These are phyloP conservation scores for Nothobranchius kuhntae DNA, from an alignment of 2,113 vertebrate genomes.

Conservation along the genomic window DNA sequence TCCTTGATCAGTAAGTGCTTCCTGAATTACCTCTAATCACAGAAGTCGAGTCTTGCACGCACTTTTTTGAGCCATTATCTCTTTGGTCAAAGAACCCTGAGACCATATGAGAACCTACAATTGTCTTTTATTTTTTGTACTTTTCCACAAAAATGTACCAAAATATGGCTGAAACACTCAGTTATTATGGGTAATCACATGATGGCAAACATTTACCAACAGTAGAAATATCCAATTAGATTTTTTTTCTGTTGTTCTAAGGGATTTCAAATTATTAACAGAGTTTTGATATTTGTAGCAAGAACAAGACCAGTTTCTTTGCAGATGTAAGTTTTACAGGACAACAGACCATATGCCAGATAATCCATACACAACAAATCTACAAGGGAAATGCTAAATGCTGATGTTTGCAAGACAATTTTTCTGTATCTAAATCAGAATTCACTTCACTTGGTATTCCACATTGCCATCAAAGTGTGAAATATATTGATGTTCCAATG, in stretches of 20 bases:
- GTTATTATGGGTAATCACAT: no score
- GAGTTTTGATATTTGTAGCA: neutral
- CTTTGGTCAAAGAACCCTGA: no score
- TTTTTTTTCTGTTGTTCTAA: neutral
- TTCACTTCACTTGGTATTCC: conserved; percentile 44
- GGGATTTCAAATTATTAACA: neutral
- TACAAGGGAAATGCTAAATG: conserved; percentile 13
- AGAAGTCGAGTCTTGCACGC: no score
- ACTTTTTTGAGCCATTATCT: no score
- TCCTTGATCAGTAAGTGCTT: no score
- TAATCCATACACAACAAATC: conserved; percentile 25
- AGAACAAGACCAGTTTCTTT: neutral
- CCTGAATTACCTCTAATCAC: no score
- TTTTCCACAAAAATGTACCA: neutral
- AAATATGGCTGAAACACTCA: neutral
- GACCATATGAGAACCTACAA: no score
- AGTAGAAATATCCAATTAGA: no score
- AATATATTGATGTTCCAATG: conserved; percentile 67
- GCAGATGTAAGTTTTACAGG: conserved; percentile 3
- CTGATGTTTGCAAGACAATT: conserved; percentile 27
- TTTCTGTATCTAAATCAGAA: conserved; percentile 16
- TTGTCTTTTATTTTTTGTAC: no score
- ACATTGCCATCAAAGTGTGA: conserved; percentile 63
- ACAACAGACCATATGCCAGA: conserved; percentile 8
- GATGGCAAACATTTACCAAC: no score